Evolutionary conservation across 2,797 vertebrate species (phyloP).

Genomic region (Falco berigora): DNA sequence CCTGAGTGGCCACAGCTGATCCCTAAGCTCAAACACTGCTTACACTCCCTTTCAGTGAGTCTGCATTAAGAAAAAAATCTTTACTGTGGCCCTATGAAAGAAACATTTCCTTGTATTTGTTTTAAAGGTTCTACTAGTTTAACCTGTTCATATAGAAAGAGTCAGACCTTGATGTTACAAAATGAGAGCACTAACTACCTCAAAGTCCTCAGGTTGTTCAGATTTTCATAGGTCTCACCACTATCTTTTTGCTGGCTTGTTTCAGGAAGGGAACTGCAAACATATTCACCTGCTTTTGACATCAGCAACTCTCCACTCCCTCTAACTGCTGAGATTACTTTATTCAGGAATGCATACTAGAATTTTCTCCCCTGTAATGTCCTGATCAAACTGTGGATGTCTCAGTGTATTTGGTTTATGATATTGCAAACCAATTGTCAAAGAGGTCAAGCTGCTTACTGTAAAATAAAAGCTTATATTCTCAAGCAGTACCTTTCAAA

Average conservation of each 20-base stretch:
- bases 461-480: not conserved
- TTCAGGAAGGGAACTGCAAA: not conserved
- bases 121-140: not conserved
- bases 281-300: not conserved
- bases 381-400: not conserved
- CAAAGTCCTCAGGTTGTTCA: not conserved
- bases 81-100: not conserved
- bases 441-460: not conserved
- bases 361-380: not conserved
- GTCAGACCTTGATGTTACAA: not conserved
- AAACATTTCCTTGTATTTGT: not conserved
- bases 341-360: not conserved
- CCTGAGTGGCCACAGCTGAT: conserved; percentile 13
- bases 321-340: not conserved
- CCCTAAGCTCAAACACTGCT: not conserved
- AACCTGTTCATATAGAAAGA: not conserved
- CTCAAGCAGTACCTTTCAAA: not conserved
- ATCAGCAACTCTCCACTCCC: not conserved
- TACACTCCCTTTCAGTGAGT: not conserved
- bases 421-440: not conserved
- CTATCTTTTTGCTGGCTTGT: not conserved
- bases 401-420: not conserved
- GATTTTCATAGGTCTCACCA: not conserved
- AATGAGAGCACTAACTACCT: not conserved
- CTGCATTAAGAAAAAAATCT: not conserved